Percentiles rank a stretch among this genome's conserved stretches.
These are phyloP conservation scores for Chlamydotis undulata DNA, from an alignment of 2,113 vertebrate genomes.

Conservation along the genomic window DNA sequence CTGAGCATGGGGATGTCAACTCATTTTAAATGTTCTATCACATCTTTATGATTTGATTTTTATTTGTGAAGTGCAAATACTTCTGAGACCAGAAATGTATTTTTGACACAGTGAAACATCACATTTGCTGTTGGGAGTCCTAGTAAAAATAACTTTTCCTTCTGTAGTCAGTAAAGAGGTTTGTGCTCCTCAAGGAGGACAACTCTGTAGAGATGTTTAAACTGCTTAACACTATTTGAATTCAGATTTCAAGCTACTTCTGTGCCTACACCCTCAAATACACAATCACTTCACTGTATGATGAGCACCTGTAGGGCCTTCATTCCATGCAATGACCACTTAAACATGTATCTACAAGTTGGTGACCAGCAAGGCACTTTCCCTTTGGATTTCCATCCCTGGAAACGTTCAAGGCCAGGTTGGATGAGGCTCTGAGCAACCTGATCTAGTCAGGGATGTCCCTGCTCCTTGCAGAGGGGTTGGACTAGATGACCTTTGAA, in stretches of 20 bases:
- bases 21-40: neutral
- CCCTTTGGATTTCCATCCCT: too few relatives aligned
- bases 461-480: too few relatives aligned
- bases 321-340: neutral
- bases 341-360: neutral
- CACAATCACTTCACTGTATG: fast-evolving
- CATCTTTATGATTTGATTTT: neutral
- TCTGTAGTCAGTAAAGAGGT: neutral
- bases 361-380: neutral
- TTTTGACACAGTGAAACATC: neutral
- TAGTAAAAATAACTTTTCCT: neutral
- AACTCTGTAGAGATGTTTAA: neutral
- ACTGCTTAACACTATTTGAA: neutral
- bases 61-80: neutral
- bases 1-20: neutral
- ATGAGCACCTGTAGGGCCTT: neutral
- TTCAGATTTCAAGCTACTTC: neutral
- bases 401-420: too few relatives aligned
- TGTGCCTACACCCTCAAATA: neutral
- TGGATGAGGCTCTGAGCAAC: too few relatives aligned
- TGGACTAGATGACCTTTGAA: too few relatives aligned
- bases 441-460: too few relatives aligned
- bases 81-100: neutral
- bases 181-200: neutral
- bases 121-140: neutral